A percentile compares a stretch with the other conserved stretches of the same genome.
Evolutionary conservation across 2,888 invertebrate species (phyloP).

Genomic region (Beris morrisii): DNA sequence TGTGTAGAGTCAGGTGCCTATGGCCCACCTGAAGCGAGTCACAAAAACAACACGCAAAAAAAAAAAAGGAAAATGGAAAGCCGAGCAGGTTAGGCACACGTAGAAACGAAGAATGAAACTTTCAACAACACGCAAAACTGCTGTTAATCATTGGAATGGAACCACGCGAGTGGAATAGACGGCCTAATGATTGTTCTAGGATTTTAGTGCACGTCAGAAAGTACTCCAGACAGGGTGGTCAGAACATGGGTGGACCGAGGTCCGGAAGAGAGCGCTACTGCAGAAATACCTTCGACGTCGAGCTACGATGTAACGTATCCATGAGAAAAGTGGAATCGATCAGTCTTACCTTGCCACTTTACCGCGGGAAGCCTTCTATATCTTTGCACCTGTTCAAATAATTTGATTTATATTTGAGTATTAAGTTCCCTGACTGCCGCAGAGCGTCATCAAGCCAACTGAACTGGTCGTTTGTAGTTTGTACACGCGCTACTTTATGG

Average conservation of each 20-base stretch:
- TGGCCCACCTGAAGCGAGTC: constrained; percentile 18
- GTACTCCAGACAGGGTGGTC: constrained; percentile 1
- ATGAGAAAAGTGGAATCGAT: constrained; percentile 5
- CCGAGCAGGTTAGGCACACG: neutral
- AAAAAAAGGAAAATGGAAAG: constrained; percentile 5
- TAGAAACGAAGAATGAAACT: constrained; percentile 18
- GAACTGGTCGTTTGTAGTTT: constrained; percentile 22
- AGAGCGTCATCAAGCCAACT: constrained; percentile 7
- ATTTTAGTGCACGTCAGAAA: constrained; percentile 4
- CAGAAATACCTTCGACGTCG: too few species aligned
- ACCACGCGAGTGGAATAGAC: constrained; percentile 8
- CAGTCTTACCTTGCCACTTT: constrained; percentile 8
- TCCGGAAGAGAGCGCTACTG: too few species aligned
- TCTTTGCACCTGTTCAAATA: constrained; percentile 34
- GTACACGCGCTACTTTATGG: constrained; percentile 17
- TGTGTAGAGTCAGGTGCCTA: neutral
- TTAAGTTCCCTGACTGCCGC: constrained; percentile 9
- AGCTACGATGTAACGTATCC: too few species aligned
- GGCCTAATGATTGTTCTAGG: constrained; percentile 23
- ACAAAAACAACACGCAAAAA: constrained; percentile 15
- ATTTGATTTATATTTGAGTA: constrained; percentile 37
- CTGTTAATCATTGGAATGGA: constrained; percentile 37
- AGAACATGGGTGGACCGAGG: neutral
- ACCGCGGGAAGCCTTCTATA: constrained; percentile 6
- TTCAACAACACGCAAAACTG: constrained; percentile 37